Percentiles rank a stretch among this genome's conserved stretches.
Evolutionary conservation across 2,888 invertebrate species (phyloP).

Genomic region (Alsophila aescularia): DNA sequence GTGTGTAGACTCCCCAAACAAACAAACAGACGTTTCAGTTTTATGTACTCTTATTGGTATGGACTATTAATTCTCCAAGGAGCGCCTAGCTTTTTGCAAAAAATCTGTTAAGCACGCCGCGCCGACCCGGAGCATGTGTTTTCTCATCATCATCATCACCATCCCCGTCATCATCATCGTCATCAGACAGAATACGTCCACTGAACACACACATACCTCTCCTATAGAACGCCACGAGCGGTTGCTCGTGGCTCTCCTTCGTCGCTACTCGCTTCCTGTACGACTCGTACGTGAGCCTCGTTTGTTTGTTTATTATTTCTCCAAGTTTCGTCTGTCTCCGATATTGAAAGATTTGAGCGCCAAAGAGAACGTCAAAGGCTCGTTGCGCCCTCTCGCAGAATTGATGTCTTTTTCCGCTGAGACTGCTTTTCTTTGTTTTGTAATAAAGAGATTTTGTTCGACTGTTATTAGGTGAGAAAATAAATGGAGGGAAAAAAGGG

Average conservation of each 20-base stretch:
- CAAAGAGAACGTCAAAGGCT: slow-evolving; percentile 15
- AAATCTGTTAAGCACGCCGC: too few species aligned
- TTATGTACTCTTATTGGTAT: too few species aligned
- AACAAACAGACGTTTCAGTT: too few species aligned
- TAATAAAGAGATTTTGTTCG: slow-evolving; percentile 14
- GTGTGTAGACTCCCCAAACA: too few species aligned
- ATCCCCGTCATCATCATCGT: too few species aligned
- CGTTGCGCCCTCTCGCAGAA: slow-evolving; percentile 14
- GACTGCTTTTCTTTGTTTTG: slow-evolving; percentile 11
- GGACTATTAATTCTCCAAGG: too few species aligned
- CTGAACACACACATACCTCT: too few species aligned
- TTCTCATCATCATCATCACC: too few species aligned
- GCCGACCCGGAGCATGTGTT: too few species aligned
- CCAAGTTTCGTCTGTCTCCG: slow-evolving; percentile 17
- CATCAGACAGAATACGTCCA: too few species aligned
- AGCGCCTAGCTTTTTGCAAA: too few species aligned
- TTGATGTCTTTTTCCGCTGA: slow-evolving; percentile 25
- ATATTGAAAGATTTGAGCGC: slow-evolving; percentile 34
- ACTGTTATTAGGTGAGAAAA: slow-evolving; percentile 12
- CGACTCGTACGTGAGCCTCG: slow-evolving; percentile 5
- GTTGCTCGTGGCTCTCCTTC: background rate
- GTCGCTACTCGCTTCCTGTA: background rate
- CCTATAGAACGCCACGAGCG: too few species aligned
- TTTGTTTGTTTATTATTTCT: slow-evolving; percentile 39
- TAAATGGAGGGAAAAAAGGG: background rate